A percentile compares a stretch with the other conserved stretches of the same genome.
Conservation (phyloP, 2,888 invertebrate genomes). For the Caenorhabditis doughertyi region DNA sequence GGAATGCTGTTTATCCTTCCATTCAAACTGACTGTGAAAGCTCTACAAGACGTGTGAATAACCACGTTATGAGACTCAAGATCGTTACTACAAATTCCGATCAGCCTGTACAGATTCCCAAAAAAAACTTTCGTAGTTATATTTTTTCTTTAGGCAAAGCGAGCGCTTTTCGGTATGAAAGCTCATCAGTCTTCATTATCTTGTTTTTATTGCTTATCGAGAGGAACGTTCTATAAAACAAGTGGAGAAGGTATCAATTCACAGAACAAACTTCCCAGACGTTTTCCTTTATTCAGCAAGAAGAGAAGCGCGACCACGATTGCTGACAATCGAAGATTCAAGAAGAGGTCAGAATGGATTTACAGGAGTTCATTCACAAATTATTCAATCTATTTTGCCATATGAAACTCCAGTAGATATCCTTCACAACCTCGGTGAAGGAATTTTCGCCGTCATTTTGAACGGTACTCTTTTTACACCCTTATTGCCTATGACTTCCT, state of each 20-base stretch:
- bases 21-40: not conserved
- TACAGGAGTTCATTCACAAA: not conserved
- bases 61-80: not conserved
- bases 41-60: not conserved
- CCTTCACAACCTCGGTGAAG: constrained; percentile 20
- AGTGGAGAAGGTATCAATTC: not conserved
- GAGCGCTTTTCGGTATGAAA: not conserved
- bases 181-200: not conserved
- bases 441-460: not conserved
- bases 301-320: not conserved
- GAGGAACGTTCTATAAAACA: not conserved
- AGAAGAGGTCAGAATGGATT: constrained; percentile 1
- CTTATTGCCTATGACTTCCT: not conserved
- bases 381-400: not conserved
- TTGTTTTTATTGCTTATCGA: constrained; percentile 6
- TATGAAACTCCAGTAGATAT: constrained; percentile 10
- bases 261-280: not conserved
- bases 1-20: not conserved
- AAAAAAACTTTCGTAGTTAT: not conserved
- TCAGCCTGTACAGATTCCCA: not conserved
- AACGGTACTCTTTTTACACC: not conserved
- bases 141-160: constrained; percentile 1
- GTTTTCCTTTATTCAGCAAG: not conserved
- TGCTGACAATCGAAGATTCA: not conserved
- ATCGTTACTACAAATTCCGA: not conserved